Base-by-base conservation (phyloP, 2,888 invertebrate genomes). In the Eupithecia subumbrata region DNA sequence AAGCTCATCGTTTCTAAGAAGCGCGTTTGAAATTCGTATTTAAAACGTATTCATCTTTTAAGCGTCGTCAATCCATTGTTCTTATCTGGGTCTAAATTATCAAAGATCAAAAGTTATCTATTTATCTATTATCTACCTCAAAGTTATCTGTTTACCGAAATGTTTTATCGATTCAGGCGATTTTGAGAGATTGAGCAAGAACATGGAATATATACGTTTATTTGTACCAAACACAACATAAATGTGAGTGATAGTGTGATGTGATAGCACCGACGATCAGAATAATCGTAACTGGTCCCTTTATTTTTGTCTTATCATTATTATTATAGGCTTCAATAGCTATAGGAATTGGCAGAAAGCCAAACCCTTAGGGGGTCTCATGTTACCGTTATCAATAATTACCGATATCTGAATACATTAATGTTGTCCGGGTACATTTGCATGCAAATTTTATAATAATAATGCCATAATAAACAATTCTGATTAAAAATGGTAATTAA, bases 331-430 rank as follows among this genome's bases (percentile, higher is more conserved):
- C 30, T 30, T 40, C n/a, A 18, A 70, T 11, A 22, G 72, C 45
- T 34, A 22, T n/a, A 66, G 66, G 63, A 71, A 71, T 73, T 75
- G 75, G 75, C 71, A 68, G 45, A 66, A 69, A 40, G 30, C 43
- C 73, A 60, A 73, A 25, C 56, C 71, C 73, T 73, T 7, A 71
- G 75, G 75, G 77, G 71, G 64, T 75, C 18, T 77, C 71, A 48
- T 66, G 69, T 77, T 71, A 60, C 71, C 73, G 71, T 73, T 69
- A 34, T 45, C 69, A 40, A 70, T 70, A 63, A 77, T 73, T 73
- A 77, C 74, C 25, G 64, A 16, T 77, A 73, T 71, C 71, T 71
- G 64, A 34, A 73, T 71, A 73, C 11, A 72, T 72, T 56, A 45
- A 70, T 70, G 25, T n/a, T 72, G 56, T 72, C 68, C 64, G 69